Evolutionary conservation across 2,797 vertebrate species (phyloP), one percentile per base, ranked within the genome.

Genomic region (Chaetophractus vellerosus): DNA sequence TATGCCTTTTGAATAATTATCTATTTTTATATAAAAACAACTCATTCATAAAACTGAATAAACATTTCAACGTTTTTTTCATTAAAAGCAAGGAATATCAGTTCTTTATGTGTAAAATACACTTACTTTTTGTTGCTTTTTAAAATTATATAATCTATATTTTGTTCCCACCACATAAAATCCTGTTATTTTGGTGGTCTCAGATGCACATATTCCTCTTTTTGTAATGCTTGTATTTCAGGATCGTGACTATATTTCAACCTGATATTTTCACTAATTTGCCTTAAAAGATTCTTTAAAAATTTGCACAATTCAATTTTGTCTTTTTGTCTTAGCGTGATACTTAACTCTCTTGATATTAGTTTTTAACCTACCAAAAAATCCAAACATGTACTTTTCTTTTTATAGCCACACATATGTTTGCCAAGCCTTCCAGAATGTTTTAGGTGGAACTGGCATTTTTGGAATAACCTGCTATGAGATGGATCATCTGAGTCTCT

Each of bases 241-340:
- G 31, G 52, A 15, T 45, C 23, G 18, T 41, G 28, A 36, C 10
- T 59, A 21, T n/a, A 36, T 36, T 68, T 19, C 24, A 26, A n/a
- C 61, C 33, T 64, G 16, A 33, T 50, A 33, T 52, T 74, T 84
- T 93, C 28, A 92, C 10, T 71, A 75, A 61, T 75, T 61, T 83
- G 24, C 24, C 41, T 83, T 83, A 78, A 88, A 94, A 92, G 12
- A 82, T 36, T 72, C 0, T 85, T 66, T 93, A 36, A 95, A 76
- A 87, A 55, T 57, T 9, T 88, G n/a, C 36, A 85, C 2, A 66
- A 71, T 59, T 72, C n/a, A 68, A 76, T 66, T 76, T 41, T 52
- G 28, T 63, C 8, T 92, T 92, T 61, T 66, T 64, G 5, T 80
- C 11, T 92, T 41, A 66, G 10, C 6, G 33, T 50, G 41, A 26